Evolutionary conservation across 2,797 vertebrate genomes (phyloP).

Genomic region (Sebastes flavidus): DNA sequence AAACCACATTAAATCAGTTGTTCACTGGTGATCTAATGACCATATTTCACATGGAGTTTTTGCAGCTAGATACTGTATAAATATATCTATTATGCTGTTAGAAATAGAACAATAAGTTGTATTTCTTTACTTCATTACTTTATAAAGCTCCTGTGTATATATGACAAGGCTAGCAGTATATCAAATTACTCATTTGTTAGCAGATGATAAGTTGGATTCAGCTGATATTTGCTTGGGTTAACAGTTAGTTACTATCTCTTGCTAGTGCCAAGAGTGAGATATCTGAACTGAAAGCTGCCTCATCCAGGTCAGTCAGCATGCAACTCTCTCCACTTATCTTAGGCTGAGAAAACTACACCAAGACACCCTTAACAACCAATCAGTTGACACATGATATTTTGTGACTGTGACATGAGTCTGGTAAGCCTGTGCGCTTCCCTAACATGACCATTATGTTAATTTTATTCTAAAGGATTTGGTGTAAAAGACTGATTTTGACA

Average conservation of each 20-base stretch:
- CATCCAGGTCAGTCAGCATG: constrained; percentile 37
- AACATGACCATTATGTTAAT: constrained; percentile 65
- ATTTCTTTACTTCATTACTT: neutral
- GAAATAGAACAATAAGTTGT: neutral
- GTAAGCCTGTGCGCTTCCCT: constrained; percentile 24
- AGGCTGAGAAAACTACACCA: constrained; percentile 26
- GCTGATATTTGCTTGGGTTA: neutral
- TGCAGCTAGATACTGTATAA: neutral
- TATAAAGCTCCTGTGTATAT: neutral
- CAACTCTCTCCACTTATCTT: constrained; percentile 23
- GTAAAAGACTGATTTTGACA: constrained; percentile 55
- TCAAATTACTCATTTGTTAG: neutral
- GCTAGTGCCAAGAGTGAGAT: constrained; percentile 4
- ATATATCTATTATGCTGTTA: neutral
- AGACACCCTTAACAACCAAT: constrained; percentile 30
- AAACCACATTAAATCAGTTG: neutral
- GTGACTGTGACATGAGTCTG: constrained; percentile 43
- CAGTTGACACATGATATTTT: constrained; percentile 35
- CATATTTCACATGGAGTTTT: neutral
- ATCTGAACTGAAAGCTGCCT: constrained; percentile 28
- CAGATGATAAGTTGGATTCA: neutral
- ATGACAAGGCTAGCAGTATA: neutral
- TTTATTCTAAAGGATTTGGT: constrained; percentile 38
- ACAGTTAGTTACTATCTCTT: neutral
- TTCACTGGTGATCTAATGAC: neutral